phyloP scores from a whole-genome alignment of 2,113 vertebrate genomes.

The Coptodon rendalli region DNA sequence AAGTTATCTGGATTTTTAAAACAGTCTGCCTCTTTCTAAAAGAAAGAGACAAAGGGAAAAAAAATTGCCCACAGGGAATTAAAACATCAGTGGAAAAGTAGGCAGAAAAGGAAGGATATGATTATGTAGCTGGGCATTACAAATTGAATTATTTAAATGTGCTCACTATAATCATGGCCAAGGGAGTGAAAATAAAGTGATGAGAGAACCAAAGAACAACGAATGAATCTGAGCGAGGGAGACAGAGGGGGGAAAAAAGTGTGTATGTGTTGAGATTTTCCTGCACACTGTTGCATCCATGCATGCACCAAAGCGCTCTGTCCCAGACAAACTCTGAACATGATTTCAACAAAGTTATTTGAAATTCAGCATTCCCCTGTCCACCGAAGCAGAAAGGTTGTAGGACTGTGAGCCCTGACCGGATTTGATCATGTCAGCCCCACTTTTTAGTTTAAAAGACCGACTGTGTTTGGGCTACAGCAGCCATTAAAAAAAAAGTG shows the following conservation, averaged over 20 bases:
- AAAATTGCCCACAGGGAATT: constrained; percentile 18
- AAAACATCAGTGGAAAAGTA: constrained; percentile 22
- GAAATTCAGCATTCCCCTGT: background rate
- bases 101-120: constrained; percentile 15
- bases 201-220: background rate
- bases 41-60: background rate
- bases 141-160: constrained; percentile 62
- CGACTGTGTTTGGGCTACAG: background rate
- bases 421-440: background rate
- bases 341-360: background rate
- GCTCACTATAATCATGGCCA: constrained; percentile 8
- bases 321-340: background rate
- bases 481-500: background rate
- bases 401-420: background rate
- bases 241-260: background rate
- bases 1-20: constrained; percentile 11
- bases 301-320: background rate
- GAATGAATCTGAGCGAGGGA: background rate
- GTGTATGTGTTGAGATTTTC: background rate
- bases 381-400: background rate
- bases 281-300: background rate
- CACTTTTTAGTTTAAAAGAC: background rate
- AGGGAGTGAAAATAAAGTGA: constrained; percentile 29
- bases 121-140: constrained; percentile 37
- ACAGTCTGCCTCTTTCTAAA: background rate